Conservation (phyloP, 2,888 invertebrate species). For the Sclerodermus sp. region DNA sequence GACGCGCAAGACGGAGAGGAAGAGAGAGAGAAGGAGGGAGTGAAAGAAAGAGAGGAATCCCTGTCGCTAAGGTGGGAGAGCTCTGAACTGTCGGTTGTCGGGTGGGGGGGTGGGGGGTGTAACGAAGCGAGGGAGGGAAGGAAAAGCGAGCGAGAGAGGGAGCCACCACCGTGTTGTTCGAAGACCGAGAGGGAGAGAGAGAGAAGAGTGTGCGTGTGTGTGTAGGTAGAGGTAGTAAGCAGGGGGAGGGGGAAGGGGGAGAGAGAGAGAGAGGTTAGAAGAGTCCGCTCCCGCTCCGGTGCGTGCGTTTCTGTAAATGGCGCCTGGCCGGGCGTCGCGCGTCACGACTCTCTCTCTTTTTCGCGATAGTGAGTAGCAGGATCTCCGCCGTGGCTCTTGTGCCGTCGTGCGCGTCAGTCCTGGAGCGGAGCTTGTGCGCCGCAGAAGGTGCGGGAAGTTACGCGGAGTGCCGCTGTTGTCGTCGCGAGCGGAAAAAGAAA, state of each 20-base stretch:
- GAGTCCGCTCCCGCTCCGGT: slow-evolving; percentile 30
- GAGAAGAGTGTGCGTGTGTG: neutral
- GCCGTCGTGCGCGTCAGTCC: neutral
- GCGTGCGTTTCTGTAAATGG: slow-evolving; percentile 46
- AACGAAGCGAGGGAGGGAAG: slow-evolving; percentile 2
- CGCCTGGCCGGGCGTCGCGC: slow-evolving; percentile 41
- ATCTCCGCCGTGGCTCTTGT: slow-evolving; percentile 2
- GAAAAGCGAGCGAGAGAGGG: neutral
- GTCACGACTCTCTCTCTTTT: slow-evolving; percentile 31
- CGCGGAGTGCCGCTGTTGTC: too few species aligned
- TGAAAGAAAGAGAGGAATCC: neutral
- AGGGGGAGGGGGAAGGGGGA: slow-evolving; percentile 1
- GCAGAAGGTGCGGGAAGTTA: too few species aligned
- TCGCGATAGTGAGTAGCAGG: neutral
- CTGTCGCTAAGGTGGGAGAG: too few species aligned
- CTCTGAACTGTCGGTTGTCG: too few species aligned
- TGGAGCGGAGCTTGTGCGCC: neutral
- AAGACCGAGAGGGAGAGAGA: neutral
- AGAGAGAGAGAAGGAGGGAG: neutral
- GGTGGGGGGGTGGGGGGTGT: too few species aligned
- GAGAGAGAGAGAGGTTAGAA: slow-evolving; percentile 3
- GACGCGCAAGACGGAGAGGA: slow-evolving; percentile 23
- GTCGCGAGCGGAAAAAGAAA: too few species aligned
- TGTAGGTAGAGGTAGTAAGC: neutral
- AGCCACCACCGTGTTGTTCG: too few species aligned